Conservation (phyloP, 2,888 invertebrate genomes). For the Drosophila borborema region DNA sequence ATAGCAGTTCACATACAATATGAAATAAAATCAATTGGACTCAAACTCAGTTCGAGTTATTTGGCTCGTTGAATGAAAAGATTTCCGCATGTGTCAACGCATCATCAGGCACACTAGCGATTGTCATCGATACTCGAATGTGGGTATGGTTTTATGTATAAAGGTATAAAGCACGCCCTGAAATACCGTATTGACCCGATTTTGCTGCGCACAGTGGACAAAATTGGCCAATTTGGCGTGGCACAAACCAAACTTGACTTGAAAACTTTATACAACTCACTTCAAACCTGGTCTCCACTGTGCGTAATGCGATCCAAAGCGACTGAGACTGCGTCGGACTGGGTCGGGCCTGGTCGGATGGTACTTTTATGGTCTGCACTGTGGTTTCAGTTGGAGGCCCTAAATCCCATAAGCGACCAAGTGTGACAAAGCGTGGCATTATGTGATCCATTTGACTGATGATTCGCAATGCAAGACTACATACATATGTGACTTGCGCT, state of each 20-base stretch:
- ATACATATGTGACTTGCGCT: conserved; percentile 13
- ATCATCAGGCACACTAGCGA: conserved; percentile 42
- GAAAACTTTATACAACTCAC: neutral
- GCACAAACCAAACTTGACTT: neutral
- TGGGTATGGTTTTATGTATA: conserved; percentile 14
- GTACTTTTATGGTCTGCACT: conserved; percentile 23
- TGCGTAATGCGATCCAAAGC: conserved; percentile 51
- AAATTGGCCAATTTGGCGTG: neutral
- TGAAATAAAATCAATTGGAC: conserved; percentile 31
- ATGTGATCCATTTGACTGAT: conserved; percentile 58
- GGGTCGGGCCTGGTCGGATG: conserved; percentile 17
- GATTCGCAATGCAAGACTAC: conserved; percentile 46
- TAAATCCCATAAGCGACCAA: conserved; percentile 63
- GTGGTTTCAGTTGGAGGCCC: conserved; percentile 37
- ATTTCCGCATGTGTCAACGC: conserved; percentile 52
- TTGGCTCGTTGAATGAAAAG: conserved; percentile 26
- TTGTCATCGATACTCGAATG: conserved; percentile 59
- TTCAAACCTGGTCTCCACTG: neutral
- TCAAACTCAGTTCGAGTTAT: conserved; percentile 11
- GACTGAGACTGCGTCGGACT: conserved; percentile 10
- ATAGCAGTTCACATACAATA: conserved; percentile 4
- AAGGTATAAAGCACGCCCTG: conserved; percentile 44
- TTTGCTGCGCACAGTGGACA: conserved; percentile 39
- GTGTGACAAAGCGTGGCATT: conserved; percentile 77
- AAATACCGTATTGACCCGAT: conserved; percentile 81